Evolutionary conservation across 2,888 invertebrate genomes (phyloP), one percentile per base, ranked within the genome.

Genomic region (Apamea sordens): DNA sequence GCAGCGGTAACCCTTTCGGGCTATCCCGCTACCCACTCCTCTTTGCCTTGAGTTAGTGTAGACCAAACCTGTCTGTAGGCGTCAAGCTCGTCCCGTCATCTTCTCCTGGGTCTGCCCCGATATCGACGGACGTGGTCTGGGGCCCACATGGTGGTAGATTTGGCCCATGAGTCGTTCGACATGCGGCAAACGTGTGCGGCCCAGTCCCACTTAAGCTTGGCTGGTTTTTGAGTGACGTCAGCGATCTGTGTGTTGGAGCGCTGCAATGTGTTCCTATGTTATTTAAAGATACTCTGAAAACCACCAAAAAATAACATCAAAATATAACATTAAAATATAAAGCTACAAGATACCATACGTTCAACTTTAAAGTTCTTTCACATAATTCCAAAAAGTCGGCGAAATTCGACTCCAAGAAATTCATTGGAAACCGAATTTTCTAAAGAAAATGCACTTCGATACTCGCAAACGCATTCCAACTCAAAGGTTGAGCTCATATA

Each of bases 401-500:
- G 11, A 78, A 65, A 65, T 77, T 36, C 63, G 53, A 76, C 74
- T 59, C 28, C 18, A 44, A 56, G 68, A 73, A 87, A 76, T 76
- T 84, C 63, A 71, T 87, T 44, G 24, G 8, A 69, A 80, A 85
- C 36, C 71, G 44, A 75, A 81, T 88, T 73, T 36, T 28, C 41
- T 1, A 65, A 70, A 65, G 65, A 80, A 85, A 88, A 86, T 83
- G 83, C 80, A 71, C 72, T 83, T 59, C 21, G 67, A 79, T 76
- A 68, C 65, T 80, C 47, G 41, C 36, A 63, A 83, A 82, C 65
- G 81, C 81, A 76, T 79, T 83, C 15, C 28, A 71, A 28, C 69
- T 89, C 83, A 89, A 89, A 89, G 83, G 82, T 71, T 76, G 44
- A 41, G 67, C 87, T 89, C 85, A 89, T 87, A 87, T 89, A 83